Evolutionary conservation across 92 coral and sea anemone genomes (phyloP), one percentile per base, ranked within the genome.

Genomic region (Micromussa lordhowensis): DNA sequence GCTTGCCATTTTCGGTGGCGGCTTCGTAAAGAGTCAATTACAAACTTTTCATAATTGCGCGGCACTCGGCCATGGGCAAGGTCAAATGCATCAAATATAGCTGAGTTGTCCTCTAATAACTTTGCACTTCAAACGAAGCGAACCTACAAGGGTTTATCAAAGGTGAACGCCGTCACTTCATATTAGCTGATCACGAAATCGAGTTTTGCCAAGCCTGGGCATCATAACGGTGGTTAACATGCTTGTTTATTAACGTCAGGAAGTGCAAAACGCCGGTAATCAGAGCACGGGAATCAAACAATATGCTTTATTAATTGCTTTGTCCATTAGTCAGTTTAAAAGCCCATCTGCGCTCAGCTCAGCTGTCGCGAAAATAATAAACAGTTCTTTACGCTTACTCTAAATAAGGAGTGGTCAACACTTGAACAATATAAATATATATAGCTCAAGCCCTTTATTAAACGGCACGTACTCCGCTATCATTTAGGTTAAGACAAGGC

Each of bases 391-490:
- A 32, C 70, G 70, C 72, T 36, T 73, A 71, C 57, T 74, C 81
- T 74, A 84, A 74, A 84, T 73, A 84, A 73, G 88, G 88, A 32
- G 55, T 49, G 31, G 34, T 28, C 18, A 32, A 58, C 72, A 28
- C 88, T 73, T 30, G 71, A 70, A 35, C 88, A 73, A 84, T 84
- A 84, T 44, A 44, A 44, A 44, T 44, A 44, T 44, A 44, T 44
- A 44, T 82, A 44, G 32, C 80, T 84, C 51, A 57, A 57, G 81
- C 38, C 72, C 88, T 73, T 83, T 74, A 84, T 34, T 84, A 73
- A 84, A 84, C 55, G 75, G 88, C 88, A 73, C 88, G 88, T 73
- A 55, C 81, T 31, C 87, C 21, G 64, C 28, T 49, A 83, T 84
- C 61, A 57, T 68, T 68, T 68, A 54, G 29, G 22, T 44, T 63